phyloP scores from a whole-genome alignment of 1,140 invertebrate species.

The Odontomachus brunneus region DNA sequence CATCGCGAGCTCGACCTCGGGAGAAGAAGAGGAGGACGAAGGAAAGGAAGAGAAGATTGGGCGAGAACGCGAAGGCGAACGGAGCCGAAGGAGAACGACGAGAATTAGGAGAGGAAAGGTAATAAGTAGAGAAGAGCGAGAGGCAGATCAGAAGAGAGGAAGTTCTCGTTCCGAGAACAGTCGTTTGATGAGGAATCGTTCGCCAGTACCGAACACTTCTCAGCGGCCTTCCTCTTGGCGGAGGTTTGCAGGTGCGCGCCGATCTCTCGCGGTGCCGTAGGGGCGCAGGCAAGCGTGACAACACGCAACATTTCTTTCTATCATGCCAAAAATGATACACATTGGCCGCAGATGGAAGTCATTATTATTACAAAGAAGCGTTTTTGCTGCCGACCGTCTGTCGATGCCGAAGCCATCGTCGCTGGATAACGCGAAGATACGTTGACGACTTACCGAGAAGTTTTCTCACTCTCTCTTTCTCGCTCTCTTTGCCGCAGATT shows the following conservation, averaged over 20 bases:
- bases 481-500: background rate
- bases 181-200: constrained; percentile 51
- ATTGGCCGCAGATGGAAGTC: constrained; percentile 43
- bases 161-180: constrained; percentile 52
- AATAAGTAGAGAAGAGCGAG: constrained; percentile 38
- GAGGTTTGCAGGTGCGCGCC: constrained; percentile 49
- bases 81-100: constrained; percentile 52
- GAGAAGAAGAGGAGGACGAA: constrained; percentile 21
- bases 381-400: constrained; percentile 56
- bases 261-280: constrained; percentile 38
- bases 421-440: constrained; percentile 20
- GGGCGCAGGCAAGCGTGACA: constrained; percentile 49
- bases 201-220: constrained; percentile 27
- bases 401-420: constrained; percentile 19
- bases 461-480: background rate
- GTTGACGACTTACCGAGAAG: constrained; percentile 42
- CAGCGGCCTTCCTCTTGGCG: constrained; percentile 43
- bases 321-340: constrained; percentile 55
- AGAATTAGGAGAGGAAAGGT: constrained; percentile 53
- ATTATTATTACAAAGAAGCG: constrained; percentile 57
- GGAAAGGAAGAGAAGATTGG: background rate
- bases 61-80: constrained; percentile 28
- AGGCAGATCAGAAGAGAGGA: background rate
- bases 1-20: constrained; percentile 35
- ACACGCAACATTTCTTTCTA: constrained; percentile 62